Evolutionary conservation across 2,113 vertebrate genomes (phyloP).

Genomic region (Cyanoramphus novaezelandiae): DNA sequence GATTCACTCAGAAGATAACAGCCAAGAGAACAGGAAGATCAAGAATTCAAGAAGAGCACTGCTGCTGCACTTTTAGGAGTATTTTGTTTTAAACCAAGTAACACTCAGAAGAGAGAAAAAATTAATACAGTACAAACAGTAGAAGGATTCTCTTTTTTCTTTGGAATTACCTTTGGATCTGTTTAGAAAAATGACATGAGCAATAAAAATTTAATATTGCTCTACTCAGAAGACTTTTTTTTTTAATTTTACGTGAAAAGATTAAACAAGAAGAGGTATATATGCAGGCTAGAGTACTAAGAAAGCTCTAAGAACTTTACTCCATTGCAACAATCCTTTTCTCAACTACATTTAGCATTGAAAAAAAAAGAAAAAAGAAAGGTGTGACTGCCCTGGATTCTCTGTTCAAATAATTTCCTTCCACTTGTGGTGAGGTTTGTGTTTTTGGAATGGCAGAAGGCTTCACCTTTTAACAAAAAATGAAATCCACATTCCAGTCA

Average conservation of each 20-base stretch:
- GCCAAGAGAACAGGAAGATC: background rate
- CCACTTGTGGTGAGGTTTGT: background rate
- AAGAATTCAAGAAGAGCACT: background rate
- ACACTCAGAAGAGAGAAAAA: background rate
- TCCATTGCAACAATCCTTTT: background rate
- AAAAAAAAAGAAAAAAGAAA: background rate
- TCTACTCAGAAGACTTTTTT: background rate
- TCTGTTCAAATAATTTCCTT: background rate
- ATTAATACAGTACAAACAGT: background rate
- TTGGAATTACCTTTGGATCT: background rate
- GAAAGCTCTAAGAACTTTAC: background rate
- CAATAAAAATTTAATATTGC: background rate
- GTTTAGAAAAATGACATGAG: background rate
- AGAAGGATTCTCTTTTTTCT: background rate
- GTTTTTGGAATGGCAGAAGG: background rate
- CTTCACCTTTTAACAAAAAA: background rate
- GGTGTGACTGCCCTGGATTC: background rate
- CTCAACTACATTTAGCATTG: background rate
- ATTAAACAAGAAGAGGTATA: background rate
- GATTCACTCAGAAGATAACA: background rate
- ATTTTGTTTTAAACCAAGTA: background rate
- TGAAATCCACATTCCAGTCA: slow-evolving; percentile 29
- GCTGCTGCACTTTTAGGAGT: background rate
- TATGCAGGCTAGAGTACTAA: background rate
- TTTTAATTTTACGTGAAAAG: background rate